These are phyloP conservation scores for Lordiphosa collinella DNA, from an alignment of 1,140 invertebrate species.

Conservation along the genomic window DNA sequence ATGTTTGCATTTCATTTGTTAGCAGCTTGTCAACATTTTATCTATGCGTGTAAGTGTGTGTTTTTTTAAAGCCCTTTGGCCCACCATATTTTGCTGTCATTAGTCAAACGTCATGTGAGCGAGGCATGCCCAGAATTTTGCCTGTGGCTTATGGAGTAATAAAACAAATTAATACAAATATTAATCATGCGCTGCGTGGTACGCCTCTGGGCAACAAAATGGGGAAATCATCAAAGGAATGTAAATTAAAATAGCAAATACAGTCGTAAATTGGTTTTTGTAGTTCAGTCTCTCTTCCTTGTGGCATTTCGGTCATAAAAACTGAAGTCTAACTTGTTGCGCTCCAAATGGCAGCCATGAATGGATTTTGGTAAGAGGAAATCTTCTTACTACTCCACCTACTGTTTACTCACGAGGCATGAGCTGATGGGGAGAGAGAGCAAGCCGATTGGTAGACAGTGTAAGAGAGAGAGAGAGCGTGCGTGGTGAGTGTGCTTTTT, in stretches of 20 bases:
- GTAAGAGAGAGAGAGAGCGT: neutral
- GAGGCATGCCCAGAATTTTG: slow-evolving; percentile 40
- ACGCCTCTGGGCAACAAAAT: slow-evolving; percentile 16
- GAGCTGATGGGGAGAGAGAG: slow-evolving; percentile 1
- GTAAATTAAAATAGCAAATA: slow-evolving; percentile 26
- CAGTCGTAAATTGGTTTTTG: slow-evolving; percentile 28
- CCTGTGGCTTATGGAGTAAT: slow-evolving; percentile 38
- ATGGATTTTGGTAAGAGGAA: slow-evolving; percentile 13
- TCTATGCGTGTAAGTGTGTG: slow-evolving; percentile 50
- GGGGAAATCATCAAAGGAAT: slow-evolving; percentile 16
- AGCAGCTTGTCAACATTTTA: slow-evolving; percentile 54
- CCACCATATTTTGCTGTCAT: slow-evolving; percentile 24
- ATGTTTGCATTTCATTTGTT: slow-evolving; percentile 60
- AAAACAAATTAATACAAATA: slow-evolving; percentile 56
- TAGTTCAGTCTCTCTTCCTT: neutral
- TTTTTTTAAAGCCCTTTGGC: slow-evolving; percentile 13
- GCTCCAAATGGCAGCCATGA: slow-evolving; percentile 6
- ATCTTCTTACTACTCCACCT: no score
- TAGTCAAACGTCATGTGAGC: slow-evolving; percentile 45
- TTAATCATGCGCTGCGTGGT: slow-evolving; percentile 52
- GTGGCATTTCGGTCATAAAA: slow-evolving; percentile 28
- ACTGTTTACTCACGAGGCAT: no score
- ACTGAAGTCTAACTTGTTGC: slow-evolving; percentile 44
- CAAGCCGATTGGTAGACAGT: no score
- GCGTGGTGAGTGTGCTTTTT: no score